Conservation (phyloP, 2,797 vertebrate genomes). For the Triplophysa yarkandensis region DNA sequence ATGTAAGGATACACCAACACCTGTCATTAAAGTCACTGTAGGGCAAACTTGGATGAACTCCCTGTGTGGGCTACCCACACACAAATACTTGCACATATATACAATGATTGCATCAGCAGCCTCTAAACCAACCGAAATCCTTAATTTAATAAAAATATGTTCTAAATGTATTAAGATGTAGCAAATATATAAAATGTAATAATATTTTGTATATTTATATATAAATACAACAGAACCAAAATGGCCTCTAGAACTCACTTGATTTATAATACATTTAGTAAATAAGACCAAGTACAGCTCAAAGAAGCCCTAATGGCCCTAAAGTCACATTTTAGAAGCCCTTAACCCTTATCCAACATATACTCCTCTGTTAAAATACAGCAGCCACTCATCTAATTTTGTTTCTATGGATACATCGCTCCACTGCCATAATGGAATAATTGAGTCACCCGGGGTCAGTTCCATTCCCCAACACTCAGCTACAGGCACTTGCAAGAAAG, state of each 20-base stretch:
- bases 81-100: no score
- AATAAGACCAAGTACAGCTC: neutral
- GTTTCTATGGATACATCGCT: constrained; percentile 56
- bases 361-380: constrained; percentile 44
- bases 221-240: neutral
- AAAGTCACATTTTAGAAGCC: constrained; percentile 30
- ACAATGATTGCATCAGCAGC: no score
- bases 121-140: neutral
- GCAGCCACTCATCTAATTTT: constrained; percentile 50
- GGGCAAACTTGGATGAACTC: neutral
- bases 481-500: constrained; percentile 36
- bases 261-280: neutral
- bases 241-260: neutral
- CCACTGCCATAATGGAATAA: constrained; percentile 53
- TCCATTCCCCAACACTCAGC: constrained; percentile 36
- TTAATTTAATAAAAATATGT: neutral
- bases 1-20: neutral
- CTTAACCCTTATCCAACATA: constrained; percentile 34
- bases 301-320: constrained; percentile 24
- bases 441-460: constrained; percentile 49
- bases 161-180: no score
- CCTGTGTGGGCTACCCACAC: neutral
- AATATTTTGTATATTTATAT: no score
- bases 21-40: neutral
- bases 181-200: no score